These are phyloP conservation scores for Brachypteracias leptosomus DNA, from an alignment of 2,113 vertebrate species.

Conservation along the genomic window DNA sequence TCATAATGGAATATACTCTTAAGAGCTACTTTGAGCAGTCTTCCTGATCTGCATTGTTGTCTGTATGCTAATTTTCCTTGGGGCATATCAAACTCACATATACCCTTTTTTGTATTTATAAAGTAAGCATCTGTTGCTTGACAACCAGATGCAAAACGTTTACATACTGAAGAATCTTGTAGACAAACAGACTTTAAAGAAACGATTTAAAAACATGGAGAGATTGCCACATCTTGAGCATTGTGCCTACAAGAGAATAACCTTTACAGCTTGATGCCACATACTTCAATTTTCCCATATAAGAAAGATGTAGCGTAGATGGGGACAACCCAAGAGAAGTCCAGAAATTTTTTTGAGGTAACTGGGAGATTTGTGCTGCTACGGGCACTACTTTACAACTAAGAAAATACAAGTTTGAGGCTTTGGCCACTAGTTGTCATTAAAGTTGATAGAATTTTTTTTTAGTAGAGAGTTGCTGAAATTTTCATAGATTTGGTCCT, in stretches of 20 bases:
- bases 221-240: neutral
- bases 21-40: neutral
- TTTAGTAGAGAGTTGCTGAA: neutral
- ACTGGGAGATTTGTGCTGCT: neutral
- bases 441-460: neutral
- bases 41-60: constrained; percentile 5
- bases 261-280: neutral
- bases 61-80: constrained; percentile 2
- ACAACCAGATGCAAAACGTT: constrained; percentile 38
- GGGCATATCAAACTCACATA: constrained; percentile 7
- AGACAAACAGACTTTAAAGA: constrained; percentile 25
- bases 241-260: neutral
- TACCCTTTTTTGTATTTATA: neutral
- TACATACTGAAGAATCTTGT: neutral
- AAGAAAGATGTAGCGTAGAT: neutral
- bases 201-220: neutral
- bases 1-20: neutral
- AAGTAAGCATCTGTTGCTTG: constrained; percentile 30
- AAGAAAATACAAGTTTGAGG: neutral
- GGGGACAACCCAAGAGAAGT: neutral
- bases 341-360: neutral
- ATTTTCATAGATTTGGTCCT: neutral
- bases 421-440: neutral
- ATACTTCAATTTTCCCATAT: neutral
- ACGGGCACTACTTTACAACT: neutral